Base-by-base conservation (phyloP, 2,888 invertebrate genomes). In the Sympetrum striolatum region DNA sequence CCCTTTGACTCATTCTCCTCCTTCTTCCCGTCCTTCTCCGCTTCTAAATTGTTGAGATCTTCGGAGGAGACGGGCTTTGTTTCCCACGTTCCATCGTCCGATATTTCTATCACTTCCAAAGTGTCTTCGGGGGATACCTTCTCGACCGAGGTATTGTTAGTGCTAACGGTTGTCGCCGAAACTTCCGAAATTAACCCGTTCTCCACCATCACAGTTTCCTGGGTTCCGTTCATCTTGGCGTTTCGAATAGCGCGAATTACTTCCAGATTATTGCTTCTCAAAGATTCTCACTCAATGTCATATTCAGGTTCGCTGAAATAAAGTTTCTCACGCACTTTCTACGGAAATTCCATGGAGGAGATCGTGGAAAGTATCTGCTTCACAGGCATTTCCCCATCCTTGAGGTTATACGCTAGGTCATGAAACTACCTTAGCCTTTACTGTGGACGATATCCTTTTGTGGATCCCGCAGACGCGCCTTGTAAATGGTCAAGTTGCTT, bases 71-170 rank as follows among this genome's bases (percentile, higher is more conserved):
- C 39, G 3, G 86, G 90, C 48, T 90, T 91, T 6, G 91, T 91
- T 60, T 91, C 91, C 92, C 92, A 92, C 5, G 91, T 91, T 3
- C 91, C 92, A 48, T 92, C 91, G 18, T 91, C 92, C 35, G 91
- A 91, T 60, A 92, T 92, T 90, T 91, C 92, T 14, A 91, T 92
- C 22, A 91, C 90, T 0, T 91, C 90, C 60, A 86, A 80, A 22
- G 90, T 53, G 39, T 90, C 81, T 44, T 81, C 81, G 12, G 90
- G 22, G 48, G 82, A 31, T 44, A 64, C 80, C 35, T 90, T 80
- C 25, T 39, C 82, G 10, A 22, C 31, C 18, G 37, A 39, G 60
- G 35, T 44, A 39, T 31, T 64, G 90, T 44, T n/a, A 14, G 5
- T 31, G 22, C 37, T 60, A 44, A n/a, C n/a, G n/a, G 73, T 31